These are phyloP conservation scores for Liopterus haemorrhoidalis DNA, from an alignment of 2,888 invertebrate species.

Conservation along the genomic window DNA sequence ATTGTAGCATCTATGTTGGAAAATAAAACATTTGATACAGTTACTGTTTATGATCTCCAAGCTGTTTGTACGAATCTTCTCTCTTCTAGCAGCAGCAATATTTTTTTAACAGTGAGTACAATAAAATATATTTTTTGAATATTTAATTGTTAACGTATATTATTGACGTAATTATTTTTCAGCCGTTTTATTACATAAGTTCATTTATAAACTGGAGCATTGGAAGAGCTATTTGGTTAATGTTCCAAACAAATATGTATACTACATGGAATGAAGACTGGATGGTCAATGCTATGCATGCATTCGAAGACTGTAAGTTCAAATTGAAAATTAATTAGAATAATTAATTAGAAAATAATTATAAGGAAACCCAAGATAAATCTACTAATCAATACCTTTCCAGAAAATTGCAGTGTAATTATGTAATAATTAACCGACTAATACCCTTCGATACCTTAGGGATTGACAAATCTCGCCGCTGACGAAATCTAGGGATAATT, in stretches of 20 bases:
- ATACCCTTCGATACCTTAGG: too few relatives aligned
- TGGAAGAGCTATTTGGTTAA: conserved; percentile 42
- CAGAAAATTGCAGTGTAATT: too few relatives aligned
- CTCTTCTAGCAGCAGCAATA: conserved; percentile 39
- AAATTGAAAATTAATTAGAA: conserved; percentile 1
- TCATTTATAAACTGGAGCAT: conserved; percentile 46
- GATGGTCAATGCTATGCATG: conserved; percentile 24
- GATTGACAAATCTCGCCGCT: too few relatives aligned
- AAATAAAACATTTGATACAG: conserved; percentile 64
- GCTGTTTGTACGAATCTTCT: conserved; percentile 60
- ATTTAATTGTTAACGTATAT: conserved; percentile 9
- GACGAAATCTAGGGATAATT: too few relatives aligned
- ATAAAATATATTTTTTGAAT: conserved; percentile 2
- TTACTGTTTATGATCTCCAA: conserved; percentile 80
- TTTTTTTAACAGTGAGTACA: conserved; percentile 40
- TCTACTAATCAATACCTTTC: too few relatives aligned
- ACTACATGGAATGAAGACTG: conserved; percentile 33
- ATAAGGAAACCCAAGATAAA: too few relatives aligned
- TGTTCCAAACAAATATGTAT: conserved; percentile 38
- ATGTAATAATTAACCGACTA: too few relatives aligned
- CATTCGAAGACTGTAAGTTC: conserved; percentile 13
- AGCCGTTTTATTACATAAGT: conserved; percentile 46
- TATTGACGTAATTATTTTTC: conserved; percentile 23
- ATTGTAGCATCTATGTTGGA: conserved; percentile 71
- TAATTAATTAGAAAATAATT: not conserved